Percentiles rank a stretch among this genome's conserved stretches.
Evolutionary conservation across 2,888 invertebrate genomes (phyloP).

Genomic region (Drosophila buzzatii): DNA sequence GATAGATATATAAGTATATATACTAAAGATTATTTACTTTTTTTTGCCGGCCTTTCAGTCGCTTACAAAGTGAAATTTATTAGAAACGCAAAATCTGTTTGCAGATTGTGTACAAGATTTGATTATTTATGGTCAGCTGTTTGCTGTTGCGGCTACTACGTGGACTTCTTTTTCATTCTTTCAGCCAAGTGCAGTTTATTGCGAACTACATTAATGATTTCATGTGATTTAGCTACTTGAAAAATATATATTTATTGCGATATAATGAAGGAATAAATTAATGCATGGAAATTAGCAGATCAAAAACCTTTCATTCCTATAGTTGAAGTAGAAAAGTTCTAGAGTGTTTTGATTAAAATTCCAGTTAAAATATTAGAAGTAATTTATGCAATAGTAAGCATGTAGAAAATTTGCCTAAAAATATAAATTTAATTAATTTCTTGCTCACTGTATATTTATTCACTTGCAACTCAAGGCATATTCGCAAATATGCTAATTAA

Average conservation of each 20-base stretch:
- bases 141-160: conserved; percentile 36
- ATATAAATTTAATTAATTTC: neutral
- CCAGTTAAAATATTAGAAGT: neutral
- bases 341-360: neutral
- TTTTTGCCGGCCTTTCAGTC: conserved; percentile 30
- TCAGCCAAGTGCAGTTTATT: neutral
- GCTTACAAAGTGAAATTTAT: conserved; percentile 78
- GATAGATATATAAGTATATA: conserved; percentile 14
- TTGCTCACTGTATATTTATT: neutral
- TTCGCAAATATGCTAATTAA: neutral
- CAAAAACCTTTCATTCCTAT: neutral
- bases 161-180: conserved; percentile 11
- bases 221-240: neutral
- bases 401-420: neutral
- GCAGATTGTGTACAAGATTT: conserved; percentile 76
- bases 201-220: neutral
- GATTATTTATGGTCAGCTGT: conserved; percentile 74
- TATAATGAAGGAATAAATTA: too few relatives aligned
- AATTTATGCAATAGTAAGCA: neutral
- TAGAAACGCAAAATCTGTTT: conserved; percentile 80
- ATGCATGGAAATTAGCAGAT: neutral
- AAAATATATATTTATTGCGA: neutral
- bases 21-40: conserved; percentile 11
- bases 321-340: too few relatives aligned
- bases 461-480: neutral